Percentiles rank a stretch among this genome's conserved stretches.
Evolutionary conservation across 1,140 invertebrate genomes (phyloP).

Genomic region (Oryctes rhinoceros): DNA sequence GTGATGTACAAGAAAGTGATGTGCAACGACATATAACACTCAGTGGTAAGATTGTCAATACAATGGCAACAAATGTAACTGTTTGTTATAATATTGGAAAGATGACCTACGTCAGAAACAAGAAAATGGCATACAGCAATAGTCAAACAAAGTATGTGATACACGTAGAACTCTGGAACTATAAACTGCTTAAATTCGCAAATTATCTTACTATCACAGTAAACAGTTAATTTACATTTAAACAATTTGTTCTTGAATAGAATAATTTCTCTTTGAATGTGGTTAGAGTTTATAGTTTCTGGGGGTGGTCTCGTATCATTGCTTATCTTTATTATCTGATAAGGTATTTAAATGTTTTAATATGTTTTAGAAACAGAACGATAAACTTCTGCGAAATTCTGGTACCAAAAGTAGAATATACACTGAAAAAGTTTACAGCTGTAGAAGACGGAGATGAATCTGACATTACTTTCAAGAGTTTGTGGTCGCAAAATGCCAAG

Average conservation of each 20-base stretch:
- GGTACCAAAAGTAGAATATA: conserved; percentile 8
- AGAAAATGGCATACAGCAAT: conserved; percentile 20
- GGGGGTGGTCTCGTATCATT: too few relatives aligned
- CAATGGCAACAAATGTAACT: conserved; percentile 12
- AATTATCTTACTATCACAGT: too few relatives aligned
- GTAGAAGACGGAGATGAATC: not conserved
- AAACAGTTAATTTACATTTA: too few relatives aligned
- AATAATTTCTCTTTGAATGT: too few relatives aligned
- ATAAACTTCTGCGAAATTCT: conserved; percentile 37
- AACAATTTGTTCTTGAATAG: too few relatives aligned
- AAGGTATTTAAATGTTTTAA: not conserved
- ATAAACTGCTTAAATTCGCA: too few relatives aligned
- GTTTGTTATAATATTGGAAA: conserved; percentile 39
- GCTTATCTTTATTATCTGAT: too few relatives aligned
- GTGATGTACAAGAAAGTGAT: conserved; percentile 17
- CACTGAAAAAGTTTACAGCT: not conserved
- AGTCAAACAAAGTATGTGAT: not conserved
- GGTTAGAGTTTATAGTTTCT: too few relatives aligned
- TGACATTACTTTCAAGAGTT: not conserved
- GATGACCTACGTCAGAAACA: conserved; percentile 29
- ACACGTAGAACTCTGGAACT: not conserved
- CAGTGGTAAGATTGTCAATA: not conserved
- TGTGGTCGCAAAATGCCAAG: not conserved
- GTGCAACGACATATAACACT: not conserved
- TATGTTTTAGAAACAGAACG: not conserved